These are phyloP conservation scores for Actinia tenebrosa DNA, from an alignment of 64 coral and sea anemone species.

Conservation along the genomic window DNA sequence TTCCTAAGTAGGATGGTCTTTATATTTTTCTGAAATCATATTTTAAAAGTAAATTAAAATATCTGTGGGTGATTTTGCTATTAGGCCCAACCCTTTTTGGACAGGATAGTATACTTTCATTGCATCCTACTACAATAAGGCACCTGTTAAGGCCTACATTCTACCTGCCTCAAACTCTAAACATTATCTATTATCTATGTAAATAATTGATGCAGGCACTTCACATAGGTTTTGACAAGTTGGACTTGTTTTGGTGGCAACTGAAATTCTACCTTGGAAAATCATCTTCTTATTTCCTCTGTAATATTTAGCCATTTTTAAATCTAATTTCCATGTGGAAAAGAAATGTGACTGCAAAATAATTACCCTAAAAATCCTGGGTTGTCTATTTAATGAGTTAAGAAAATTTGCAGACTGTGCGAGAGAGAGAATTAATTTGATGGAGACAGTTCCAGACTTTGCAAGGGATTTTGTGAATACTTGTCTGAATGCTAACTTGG, in stretches of 20 bases:
- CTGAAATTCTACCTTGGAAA: not conserved
- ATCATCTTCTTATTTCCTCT: not conserved
- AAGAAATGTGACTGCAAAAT: not conserved
- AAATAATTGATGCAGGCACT: slow-evolving; percentile 2
- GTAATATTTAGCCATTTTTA: not conserved
- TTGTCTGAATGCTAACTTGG: slow-evolving; percentile 55
- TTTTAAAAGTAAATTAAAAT: not conserved
- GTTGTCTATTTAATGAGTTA: not conserved
- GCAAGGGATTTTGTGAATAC: slow-evolving; percentile 70
- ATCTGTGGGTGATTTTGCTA: not conserved
- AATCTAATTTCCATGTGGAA: not conserved
- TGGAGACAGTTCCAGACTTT: slow-evolving; percentile 89
- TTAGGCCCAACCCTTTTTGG: not conserved
- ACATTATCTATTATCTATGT: not conserved
- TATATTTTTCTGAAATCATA: not conserved
- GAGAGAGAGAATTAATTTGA: slow-evolving; percentile 3
- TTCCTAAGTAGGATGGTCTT: not conserved
- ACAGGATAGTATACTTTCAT: not conserved
- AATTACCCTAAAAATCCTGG: not conserved
- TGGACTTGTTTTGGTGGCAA: not conserved
- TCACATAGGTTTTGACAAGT: slow-evolving; percentile 9
- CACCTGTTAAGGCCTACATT: not conserved
- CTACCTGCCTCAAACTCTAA: not conserved
- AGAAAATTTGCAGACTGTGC: not conserved
- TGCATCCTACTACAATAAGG: not conserved